Conservation (phyloP, 2,113 vertebrate species). For the Salvelinus alpinus region DNA sequence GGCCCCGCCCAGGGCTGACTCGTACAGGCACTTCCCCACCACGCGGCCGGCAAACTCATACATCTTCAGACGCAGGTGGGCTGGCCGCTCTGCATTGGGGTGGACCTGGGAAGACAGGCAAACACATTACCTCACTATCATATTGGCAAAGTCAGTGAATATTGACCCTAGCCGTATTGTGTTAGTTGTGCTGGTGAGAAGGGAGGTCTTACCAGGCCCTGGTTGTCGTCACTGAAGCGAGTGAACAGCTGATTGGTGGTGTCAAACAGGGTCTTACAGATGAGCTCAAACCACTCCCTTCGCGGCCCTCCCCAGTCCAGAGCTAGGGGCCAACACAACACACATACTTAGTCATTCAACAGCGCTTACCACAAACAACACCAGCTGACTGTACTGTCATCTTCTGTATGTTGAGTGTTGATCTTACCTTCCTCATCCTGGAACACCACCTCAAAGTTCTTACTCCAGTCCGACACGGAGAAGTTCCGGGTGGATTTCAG, state of each 20-base stretch:
- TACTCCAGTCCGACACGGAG: slow-evolving; percentile 97
- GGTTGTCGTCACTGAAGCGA: slow-evolving; percentile 95
- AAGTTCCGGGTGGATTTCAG: slow-evolving; percentile 95
- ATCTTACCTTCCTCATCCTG: slow-evolving; percentile 96
- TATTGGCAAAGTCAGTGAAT: no score
- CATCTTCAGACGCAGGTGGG: slow-evolving; percentile 86
- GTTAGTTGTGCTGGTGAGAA: background rate
- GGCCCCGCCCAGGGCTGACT: slow-evolving; percentile 91
- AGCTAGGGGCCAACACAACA: slow-evolving; percentile 69
- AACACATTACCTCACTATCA: background rate
- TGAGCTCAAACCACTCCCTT: slow-evolving; percentile 96
- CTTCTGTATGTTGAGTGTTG: background rate
- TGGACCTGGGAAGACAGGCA: slow-evolving; percentile 80
- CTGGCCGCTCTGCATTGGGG: slow-evolving; percentile 87
- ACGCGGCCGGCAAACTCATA: slow-evolving; percentile 95
- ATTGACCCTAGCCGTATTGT: background rate
- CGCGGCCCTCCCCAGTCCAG: slow-evolving; percentile 97
- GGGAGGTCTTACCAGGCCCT: slow-evolving; percentile 82
- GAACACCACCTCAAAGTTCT: slow-evolving; percentile 98
- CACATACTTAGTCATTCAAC: slow-evolving; percentile 2
- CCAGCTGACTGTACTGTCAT: background rate
- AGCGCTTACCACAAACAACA: background rate
- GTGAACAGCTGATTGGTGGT: slow-evolving; percentile 93
- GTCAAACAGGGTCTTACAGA: slow-evolving; percentile 95
- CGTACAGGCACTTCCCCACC: slow-evolving; percentile 97